These are phyloP conservation scores for Torymus aiolomorphi DNA, from an alignment of 2,888 invertebrate species.

Conservation along the genomic window DNA sequence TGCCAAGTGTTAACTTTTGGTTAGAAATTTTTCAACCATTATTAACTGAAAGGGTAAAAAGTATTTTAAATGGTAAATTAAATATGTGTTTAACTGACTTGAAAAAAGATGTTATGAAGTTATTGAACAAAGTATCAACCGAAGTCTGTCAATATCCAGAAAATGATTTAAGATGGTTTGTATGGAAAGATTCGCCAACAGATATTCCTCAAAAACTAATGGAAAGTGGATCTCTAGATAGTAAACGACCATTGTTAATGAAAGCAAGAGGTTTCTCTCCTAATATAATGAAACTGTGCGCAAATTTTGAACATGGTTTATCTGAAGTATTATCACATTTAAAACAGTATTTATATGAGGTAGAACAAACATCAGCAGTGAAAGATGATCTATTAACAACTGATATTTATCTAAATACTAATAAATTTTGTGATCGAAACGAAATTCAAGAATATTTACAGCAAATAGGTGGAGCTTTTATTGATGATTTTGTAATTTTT, in stretches of 20 bases:
- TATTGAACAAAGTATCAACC: slow-evolving; percentile 66
- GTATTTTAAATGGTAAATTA: slow-evolving; percentile 69
- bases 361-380: slow-evolving; percentile 70
- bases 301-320: slow-evolving; percentile 80
- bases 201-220: slow-evolving; percentile 77
- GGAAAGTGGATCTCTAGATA: slow-evolving; percentile 66
- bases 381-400: slow-evolving; percentile 66
- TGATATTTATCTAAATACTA: slow-evolving; percentile 65
- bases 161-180: slow-evolving; percentile 82
- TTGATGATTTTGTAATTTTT: slow-evolving; percentile 65
- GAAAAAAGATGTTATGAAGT: slow-evolving; percentile 65
- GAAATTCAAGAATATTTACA: slow-evolving; percentile 71
- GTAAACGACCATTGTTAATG: slow-evolving; percentile 79
- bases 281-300: slow-evolving; percentile 83
- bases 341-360: slow-evolving; percentile 81
- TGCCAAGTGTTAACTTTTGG: slow-evolving; percentile 83
- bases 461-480: slow-evolving; percentile 62
- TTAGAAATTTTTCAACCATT: slow-evolving; percentile 84
- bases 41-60: slow-evolving; percentile 82
- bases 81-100: slow-evolving; percentile 64
- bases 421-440: slow-evolving; percentile 69
- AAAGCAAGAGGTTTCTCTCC: slow-evolving; percentile 89
- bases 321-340: slow-evolving; percentile 83
- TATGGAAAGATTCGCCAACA: slow-evolving; percentile 83
- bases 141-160: slow-evolving; percentile 77